Evolutionary conservation across 2,888 invertebrate genomes (phyloP), one percentile per base, ranked within the genome.

Genomic region (Chrysolina oricalcia): DNA sequence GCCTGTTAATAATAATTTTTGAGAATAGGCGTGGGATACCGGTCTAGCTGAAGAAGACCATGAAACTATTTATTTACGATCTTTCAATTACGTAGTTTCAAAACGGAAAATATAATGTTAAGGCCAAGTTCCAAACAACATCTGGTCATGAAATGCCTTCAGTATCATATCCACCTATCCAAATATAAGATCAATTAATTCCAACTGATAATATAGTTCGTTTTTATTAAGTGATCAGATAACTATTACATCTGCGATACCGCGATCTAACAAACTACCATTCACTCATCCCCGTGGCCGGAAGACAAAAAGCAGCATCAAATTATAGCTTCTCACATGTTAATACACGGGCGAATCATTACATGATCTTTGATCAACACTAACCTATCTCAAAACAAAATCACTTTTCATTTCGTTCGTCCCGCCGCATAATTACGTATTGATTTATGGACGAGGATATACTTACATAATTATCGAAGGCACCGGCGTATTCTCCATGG

Each of bases 351-450:
- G 5, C 21, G 21, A 53, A 53, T 53, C 53, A 53, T 53, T 13
- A 53, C 53, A 53, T 17, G 21, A 53, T 53, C 23, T 21, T 21
- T 21, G 53, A 53, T 19, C 53, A 53, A 53, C 21, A 53, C 53
- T 53, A 53, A 53, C 53, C 53, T 53, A 53, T 21, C 19, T 53
- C 21, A 21, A 4, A 15, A 53, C 11, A 21, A 53, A 53, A 53
- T 21, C 53, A 53, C 53, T 53, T 53, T 53, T 53, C 53, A 53
- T 53, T 53, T 53, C 53, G 53, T 53, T 53, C 53, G 53, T 53
- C 21, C 53, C 53, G 53, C 53, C 21, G 53, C 11, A 53, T 53
- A 53, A 53, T 53, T 53, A 53, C 21, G 19, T 53, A 11, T 53
- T 53, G 53, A 53, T 53, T 53, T 53, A 53, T 53, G 21, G 53